Evolutionary conservation across 2,797 vertebrate genomes (phyloP), one percentile per base, ranked within the genome.

Genomic region (Euphonia xanthogaster): DNA sequence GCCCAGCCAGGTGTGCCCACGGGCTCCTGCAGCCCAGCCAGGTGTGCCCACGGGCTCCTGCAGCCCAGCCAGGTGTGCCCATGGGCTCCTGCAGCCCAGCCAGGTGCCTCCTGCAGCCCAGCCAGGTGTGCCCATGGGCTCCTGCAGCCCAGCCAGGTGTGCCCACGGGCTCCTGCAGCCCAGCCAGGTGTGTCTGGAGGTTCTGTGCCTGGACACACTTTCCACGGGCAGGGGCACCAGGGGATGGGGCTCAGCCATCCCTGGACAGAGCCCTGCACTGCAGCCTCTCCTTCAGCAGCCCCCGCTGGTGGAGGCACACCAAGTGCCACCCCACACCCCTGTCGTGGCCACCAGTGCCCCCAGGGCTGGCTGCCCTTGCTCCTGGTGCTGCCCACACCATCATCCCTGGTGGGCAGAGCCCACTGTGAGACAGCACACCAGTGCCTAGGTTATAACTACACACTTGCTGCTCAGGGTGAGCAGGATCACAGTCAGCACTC

Each of bases 191-290:
- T 47, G 19, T 13, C 15, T 47, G 48, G 10, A 33, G 48, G 28
- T 28, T 63, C 33, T 33, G 18, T 47, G 22, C 40, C 61, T 54
- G 50, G 48, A 22, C 57, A 39, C n/a, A 5, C 21, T 39, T 39
- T 7, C 3, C 3, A 1, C 4, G 0, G 35, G 42, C 55, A 45
- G 39, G 6, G 5, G 42, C 50, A 30, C 3, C 42, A 12, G 37
- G 31, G 22, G 14, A 44, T 1, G 11, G 42, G 13, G 11, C 30
- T 30, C 0, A 0, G 68, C 50, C 7, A 8, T 6, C 6, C 35
- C 68, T 25, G 51, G 14, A 22, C 35, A 7, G 8, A 6, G 18
- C 14, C 7, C n/a, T 5, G 47, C 28, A 0, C 33, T 20, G 58
- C 23, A 1, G 24, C 16, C 24, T 15, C 6, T 18, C 23, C 40